These are phyloP conservation scores for Diarsia dahlii DNA, from an alignment of 2,888 invertebrate genomes.

Conservation along the genomic window DNA sequence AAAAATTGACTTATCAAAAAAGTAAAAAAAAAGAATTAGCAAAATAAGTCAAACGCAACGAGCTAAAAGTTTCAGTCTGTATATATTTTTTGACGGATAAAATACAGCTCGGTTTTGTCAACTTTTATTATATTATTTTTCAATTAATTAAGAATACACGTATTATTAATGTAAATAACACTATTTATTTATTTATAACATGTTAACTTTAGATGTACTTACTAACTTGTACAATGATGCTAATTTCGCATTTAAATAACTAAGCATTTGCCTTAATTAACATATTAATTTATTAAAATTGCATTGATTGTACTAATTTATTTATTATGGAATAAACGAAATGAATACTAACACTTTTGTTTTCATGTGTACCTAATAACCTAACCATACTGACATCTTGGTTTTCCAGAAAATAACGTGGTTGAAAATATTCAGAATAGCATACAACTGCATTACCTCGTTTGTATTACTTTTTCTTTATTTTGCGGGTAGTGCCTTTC, in stretches of 20 bases:
- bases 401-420: not conserved
- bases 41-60: constrained; percentile 32
- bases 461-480: not conserved
- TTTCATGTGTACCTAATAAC: constrained; percentile 29
- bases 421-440: not conserved
- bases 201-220: constrained; percentile 74
- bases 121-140: constrained; percentile 60
- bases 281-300: constrained; percentile 80
- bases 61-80: not conserved
- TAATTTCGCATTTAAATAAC: constrained; percentile 87
- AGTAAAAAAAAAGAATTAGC: constrained; percentile 36
- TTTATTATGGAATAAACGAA: constrained; percentile 86
- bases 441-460: not conserved
- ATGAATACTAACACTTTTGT: constrained; percentile 75
- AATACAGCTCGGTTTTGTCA: constrained; percentile 57
- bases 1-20: constrained; percentile 37
- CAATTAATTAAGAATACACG: constrained; percentile 62
- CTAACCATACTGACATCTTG: constrained; percentile 13
- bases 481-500: too few relatives aligned
- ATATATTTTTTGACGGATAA: constrained; percentile 14
- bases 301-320: constrained; percentile 82
- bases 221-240: constrained; percentile 84
- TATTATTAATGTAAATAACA: constrained; percentile 84
- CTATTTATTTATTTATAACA: constrained; percentile 80
- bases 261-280: constrained; percentile 77